Evolutionary conservation across 2,113 vertebrate species (phyloP).

Genomic region (Apteryx mantelli): DNA sequence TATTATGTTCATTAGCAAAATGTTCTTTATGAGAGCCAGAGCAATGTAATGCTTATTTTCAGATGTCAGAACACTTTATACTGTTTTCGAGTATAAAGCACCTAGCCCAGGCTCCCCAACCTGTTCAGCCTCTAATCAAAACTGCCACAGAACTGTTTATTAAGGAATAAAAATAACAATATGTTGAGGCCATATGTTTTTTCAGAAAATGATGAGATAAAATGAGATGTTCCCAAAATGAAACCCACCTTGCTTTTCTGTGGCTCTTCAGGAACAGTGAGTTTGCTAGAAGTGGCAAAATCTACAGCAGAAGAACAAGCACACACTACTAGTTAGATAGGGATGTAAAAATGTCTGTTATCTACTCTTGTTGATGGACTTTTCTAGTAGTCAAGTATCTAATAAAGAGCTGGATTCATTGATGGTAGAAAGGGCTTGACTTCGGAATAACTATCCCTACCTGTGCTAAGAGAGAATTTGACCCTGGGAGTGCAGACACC

Average conservation of each 20-base stretch:
- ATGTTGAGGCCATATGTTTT: neutral
- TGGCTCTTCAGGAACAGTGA: neutral
- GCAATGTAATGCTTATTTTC: neutral
- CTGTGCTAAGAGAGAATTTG: neutral
- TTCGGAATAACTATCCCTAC: neutral
- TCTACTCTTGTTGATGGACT: neutral
- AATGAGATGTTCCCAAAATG: neutral
- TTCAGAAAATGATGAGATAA: neutral
- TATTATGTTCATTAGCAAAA: neutral
- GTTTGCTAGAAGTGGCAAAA: neutral
- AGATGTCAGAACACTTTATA: neutral
- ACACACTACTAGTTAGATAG: neutral
- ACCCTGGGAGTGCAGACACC: neutral
- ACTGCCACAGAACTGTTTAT: neutral
- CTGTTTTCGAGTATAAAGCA: neutral
- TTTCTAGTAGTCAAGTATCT: neutral
- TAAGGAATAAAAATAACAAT: slow-evolving; percentile 1
- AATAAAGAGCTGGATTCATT: neutral
- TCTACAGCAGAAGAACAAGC: neutral
- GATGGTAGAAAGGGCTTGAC: neutral
- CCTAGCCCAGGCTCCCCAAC: neutral
- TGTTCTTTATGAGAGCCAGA: neutral
- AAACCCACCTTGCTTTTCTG: slow-evolving; percentile 20
- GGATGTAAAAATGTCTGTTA: neutral
- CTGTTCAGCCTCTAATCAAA: neutral